Base-by-base conservation (phyloP, 2,888 invertebrate species). In the Campoplex nolae region DNA sequence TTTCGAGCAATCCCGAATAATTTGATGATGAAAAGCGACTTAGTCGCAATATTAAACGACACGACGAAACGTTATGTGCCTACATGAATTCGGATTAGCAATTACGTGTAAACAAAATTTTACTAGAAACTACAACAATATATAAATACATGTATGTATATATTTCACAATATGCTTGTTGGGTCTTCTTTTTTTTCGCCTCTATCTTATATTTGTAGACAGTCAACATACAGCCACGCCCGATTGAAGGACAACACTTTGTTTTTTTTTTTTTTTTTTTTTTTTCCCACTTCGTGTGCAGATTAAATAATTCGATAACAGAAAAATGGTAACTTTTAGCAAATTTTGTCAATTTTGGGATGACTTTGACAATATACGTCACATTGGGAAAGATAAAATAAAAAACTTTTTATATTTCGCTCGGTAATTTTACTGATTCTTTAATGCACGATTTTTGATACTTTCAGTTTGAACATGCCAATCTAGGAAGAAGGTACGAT, bases 41-140 rank as follows among this genome's bases (percentile, higher is more conserved):
- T 76, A 75, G 73, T 84, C 76, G 85, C 83, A 73, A 83, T 88
- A 85, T 86, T 83, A 42, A 74, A 79, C 67, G 73, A 84, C 62
- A 86, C 81, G 87, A 89, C 82, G 89, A 91, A 91, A 89, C 88
- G 88, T 91, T 89, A 88, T 90, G 91, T 91, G 91, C 91, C 90
- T 91, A 91, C 75, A 88, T 85, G 86, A 82, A 82, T 82, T 89
- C 86, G 79, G 80, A 83, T 86, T 85, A 87, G 79, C 73, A 70
- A 86, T 82, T 74, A 67, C 86, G 58, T 87, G 78, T 85, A 81
- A 71, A 71, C 48, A 79, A 82, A 79, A 73, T 78, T 81, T 83
- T 67, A 83, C 74, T 83, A 85, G 80, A 80, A n/a, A n/a, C n/a
- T 70, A 48, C 83, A 88, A 77, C 75, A 86, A 78, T 86, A 84